Percentiles rank a stretch among this genome's conserved stretches.
Evolutionary conservation across 2,888 invertebrate genomes (phyloP).

Genomic region (Caenorhabditis sp.): DNA sequence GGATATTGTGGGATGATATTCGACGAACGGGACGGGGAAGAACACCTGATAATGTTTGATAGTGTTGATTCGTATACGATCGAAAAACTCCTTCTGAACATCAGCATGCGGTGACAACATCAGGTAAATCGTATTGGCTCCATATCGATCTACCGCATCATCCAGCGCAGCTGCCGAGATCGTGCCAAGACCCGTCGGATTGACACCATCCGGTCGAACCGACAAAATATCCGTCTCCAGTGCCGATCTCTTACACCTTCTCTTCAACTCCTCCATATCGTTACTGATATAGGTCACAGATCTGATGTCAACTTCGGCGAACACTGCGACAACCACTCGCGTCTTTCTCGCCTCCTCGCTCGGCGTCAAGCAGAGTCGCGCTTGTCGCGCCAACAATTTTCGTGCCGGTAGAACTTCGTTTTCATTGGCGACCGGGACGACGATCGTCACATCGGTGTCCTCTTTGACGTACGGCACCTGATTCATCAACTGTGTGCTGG

Average conservation of each 20-base stretch:
- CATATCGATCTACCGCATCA: constrained; percentile 68
- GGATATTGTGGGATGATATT: constrained; percentile 80
- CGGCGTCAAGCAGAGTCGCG: constrained; percentile 79
- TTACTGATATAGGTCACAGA: constrained; percentile 53
- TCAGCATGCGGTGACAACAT: constrained; percentile 74
- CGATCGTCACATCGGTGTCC: constrained; percentile 82
- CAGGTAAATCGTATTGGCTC: constrained; percentile 64
- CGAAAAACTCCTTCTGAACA: constrained; percentile 84
- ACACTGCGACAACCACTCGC: constrained; percentile 60
- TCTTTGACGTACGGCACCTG: constrained; percentile 90
- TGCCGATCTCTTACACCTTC: constrained; percentile 59
- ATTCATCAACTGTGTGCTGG: constrained; percentile 84
- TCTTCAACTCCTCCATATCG: constrained; percentile 65
- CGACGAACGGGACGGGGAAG: constrained; percentile 80
- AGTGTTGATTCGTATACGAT: constrained; percentile 93
- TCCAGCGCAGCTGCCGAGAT: constrained; percentile 59
- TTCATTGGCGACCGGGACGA: constrained; percentile 77
- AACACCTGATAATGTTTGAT: constrained; percentile 81
- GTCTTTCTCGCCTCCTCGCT: constrained; percentile 58
- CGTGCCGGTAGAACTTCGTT: constrained; percentile 74
- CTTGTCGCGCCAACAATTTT: constrained; percentile 80
- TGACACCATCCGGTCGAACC: constrained; percentile 35
- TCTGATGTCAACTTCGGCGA: constrained; percentile 52
- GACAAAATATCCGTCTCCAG: constrained; percentile 61
- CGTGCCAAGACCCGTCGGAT: constrained; percentile 24